Base-by-base conservation (phyloP, 2,797 vertebrate genomes). In the Enteromius thamalakanensis region DNA sequence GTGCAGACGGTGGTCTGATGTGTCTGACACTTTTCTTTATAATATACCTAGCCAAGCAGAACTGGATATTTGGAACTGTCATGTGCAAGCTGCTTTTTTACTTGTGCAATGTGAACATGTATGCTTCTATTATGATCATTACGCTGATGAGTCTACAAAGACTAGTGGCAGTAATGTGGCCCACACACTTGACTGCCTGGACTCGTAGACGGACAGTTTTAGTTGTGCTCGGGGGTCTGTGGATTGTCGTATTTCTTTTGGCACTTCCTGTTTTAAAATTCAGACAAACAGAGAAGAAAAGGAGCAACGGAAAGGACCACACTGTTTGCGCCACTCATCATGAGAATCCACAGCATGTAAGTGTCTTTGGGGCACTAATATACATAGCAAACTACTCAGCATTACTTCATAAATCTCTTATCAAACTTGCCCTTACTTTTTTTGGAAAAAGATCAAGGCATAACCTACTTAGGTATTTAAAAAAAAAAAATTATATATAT, bases 71-170 rank as follows among this genome's bases (percentile, higher is more conserved):
- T 55, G 95, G 96, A 0, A 23, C 34, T 0, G 6, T 0, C 72
- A 89, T 96, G 93, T 97, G 96, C 85, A 97, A 96, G 87, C 69
- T 55, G 0, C n/a, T 96, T 58, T 96, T 96, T 91, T 98, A 97
- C 89, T 86, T 96, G 83, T 97, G 96, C 90, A 95, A 96, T 76
- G 76, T 93, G 90, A 97, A 97, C 91, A 97, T 97, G 97, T 97
- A 96, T 40, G 96, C 97, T 26, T 97, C 96, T 85, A 92, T 97
- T 85, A 93, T 98, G 81, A 93, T 97, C 83, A 97, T 97, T 89
- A 94, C 89, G 0, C 89, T 97, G 86, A 97, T 97, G 95, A 97
- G 96, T 68, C 86, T 96, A 85, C 93, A 98, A 90, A 92, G 97
- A 83, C 90, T 97, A 86, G 91, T 97, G 37, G 95, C 92, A 0